These are phyloP conservation scores for Hypomecis atomaria DNA, from an alignment of 2,888 invertebrate genomes.

Conservation along the genomic window DNA sequence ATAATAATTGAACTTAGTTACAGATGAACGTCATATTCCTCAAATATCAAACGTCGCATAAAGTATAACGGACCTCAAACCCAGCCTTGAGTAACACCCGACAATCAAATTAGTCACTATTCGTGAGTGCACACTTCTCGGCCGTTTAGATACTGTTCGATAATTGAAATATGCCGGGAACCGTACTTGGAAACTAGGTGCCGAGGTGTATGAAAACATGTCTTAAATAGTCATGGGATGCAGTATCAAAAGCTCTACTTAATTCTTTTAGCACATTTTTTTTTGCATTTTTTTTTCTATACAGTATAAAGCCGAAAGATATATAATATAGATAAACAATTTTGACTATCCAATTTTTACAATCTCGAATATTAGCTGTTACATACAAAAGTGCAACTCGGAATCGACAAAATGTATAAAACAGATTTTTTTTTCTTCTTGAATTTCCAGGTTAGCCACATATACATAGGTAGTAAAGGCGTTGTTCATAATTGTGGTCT, in stretches of 20 bases:
- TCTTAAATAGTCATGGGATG: constrained; percentile 21
- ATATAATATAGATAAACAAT: too few species aligned
- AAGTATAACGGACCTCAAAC: constrained; percentile 52
- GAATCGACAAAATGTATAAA: too few species aligned
- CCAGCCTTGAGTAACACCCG: constrained; percentile 60
- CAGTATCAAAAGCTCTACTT: constrained; percentile 25
- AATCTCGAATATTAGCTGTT: too few species aligned
- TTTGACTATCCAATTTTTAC: too few species aligned
- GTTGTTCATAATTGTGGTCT: too few species aligned
- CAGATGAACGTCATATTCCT: background rate
- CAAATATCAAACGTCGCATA: constrained; percentile 16
- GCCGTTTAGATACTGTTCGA: constrained; percentile 57
- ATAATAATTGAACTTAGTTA: background rate
- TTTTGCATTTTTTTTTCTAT: constrained; percentile 5
- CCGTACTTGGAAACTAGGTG: constrained; percentile 29
- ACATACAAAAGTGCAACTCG: too few species aligned
- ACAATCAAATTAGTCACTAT: constrained; percentile 71
- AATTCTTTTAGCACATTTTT: constrained; percentile 17
- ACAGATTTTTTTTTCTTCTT: too few species aligned
- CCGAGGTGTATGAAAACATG: constrained; percentile 23
- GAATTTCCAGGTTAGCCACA: too few species aligned
- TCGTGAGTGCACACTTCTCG: constrained; percentile 71
- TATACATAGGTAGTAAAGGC: too few species aligned
- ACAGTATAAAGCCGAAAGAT: too few species aligned
- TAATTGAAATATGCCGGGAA: constrained; percentile 58